Conservation (phyloP, 2,797 vertebrate species). For the Trematomus bernacchii region DNA sequence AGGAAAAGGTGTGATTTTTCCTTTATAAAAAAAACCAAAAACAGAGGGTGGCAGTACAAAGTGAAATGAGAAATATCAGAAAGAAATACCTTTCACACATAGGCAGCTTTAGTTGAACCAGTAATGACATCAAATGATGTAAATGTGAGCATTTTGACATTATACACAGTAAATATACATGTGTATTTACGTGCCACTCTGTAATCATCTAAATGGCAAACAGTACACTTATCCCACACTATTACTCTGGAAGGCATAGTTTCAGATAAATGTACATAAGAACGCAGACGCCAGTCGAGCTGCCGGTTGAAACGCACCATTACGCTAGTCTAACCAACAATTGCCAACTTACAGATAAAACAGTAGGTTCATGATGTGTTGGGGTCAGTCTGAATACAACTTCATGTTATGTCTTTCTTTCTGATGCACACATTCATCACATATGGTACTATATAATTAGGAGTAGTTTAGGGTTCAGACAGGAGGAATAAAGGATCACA, state of each 20-base stretch:
- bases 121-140: slow-evolving; percentile 57
- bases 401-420: neutral
- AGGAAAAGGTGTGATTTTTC: too few species aligned
- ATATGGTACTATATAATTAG: slow-evolving; percentile 18
- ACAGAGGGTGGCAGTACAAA: neutral
- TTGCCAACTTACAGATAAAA: slow-evolving; percentile 26
- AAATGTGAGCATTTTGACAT: slow-evolving; percentile 41
- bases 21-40: too few species aligned
- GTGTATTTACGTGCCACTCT: neutral
- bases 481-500: slow-evolving; percentile 14
- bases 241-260: neutral
- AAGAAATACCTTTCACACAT: slow-evolving; percentile 23
- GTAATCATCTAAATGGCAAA: neutral
- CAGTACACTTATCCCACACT: neutral
- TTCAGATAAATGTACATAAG: slow-evolving; percentile 4
- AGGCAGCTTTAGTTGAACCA: slow-evolving; percentile 49
- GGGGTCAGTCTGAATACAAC: neutral
- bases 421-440: slow-evolving; percentile 18
- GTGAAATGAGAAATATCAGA: slow-evolving; percentile 2
- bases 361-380: slow-evolving; percentile 33
- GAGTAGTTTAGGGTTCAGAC: slow-evolving; percentile 27
- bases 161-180: slow-evolving; percentile 25
- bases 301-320: neutral
- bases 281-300: neutral
- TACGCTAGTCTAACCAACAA: slow-evolving; percentile 11